Evolutionary conservation across 2,113 vertebrate genomes (phyloP).

Genomic region (Macquaria australasica): DNA sequence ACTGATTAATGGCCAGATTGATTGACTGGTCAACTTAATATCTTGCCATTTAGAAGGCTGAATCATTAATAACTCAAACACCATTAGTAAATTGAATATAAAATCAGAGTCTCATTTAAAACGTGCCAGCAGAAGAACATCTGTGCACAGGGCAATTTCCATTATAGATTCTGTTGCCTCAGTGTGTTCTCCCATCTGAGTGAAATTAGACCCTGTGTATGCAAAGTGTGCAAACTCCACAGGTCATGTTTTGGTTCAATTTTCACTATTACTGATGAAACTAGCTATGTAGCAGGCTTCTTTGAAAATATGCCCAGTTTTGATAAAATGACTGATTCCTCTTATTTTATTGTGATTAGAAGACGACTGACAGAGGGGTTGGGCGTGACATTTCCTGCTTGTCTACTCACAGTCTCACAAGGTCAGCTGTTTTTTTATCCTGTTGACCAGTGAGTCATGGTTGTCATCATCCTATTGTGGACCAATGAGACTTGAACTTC

Average conservation of each 20-base stretch:
- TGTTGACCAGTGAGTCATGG: background rate
- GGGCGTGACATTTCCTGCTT: background rate
- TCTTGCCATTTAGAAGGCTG: constrained; percentile 4
- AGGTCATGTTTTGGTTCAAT: background rate
- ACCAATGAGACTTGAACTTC: background rate
- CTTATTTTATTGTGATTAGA: background rate
- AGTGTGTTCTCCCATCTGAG: background rate
- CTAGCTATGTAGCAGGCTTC: background rate
- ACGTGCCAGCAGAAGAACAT: background rate
- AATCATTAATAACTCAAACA: constrained; percentile 37
- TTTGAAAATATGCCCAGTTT: background rate
- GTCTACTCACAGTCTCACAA: background rate
- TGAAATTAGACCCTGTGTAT: background rate
- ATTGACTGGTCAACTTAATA: constrained; percentile 30
- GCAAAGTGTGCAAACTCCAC: background rate
- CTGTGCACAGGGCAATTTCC: background rate
- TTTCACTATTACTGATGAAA: background rate
- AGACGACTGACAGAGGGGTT: background rate
- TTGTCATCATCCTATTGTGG: constrained; percentile 7
- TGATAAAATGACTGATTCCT: background rate
- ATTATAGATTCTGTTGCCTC: background rate
- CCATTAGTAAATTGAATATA: background rate
- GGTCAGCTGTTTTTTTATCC: constrained; percentile 3
- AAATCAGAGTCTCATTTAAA: background rate
- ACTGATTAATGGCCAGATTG: constrained; percentile 37